phyloP scores from a whole-genome alignment of 37 sponge, comb jelly and placozoan species.

The Cliona cf. orientalis region DNA sequence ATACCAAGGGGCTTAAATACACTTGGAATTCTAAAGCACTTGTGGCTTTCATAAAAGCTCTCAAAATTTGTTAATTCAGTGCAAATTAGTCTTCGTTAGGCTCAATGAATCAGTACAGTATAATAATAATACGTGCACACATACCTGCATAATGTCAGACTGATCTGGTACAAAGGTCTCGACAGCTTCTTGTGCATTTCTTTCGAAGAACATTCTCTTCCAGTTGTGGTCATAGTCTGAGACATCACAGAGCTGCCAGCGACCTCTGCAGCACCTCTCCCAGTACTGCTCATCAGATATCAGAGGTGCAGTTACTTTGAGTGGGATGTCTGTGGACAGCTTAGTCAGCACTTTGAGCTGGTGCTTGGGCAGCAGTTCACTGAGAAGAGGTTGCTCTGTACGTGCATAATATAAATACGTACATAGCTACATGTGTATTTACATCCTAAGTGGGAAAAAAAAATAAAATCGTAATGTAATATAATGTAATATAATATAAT shows the following conservation, averaged over 20 bases:
- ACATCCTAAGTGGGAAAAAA: no score
- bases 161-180: slow-evolving; percentile 86
- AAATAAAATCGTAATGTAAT: no score
- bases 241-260: slow-evolving; percentile 90
- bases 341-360: slow-evolving; percentile 66
- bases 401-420: no score
- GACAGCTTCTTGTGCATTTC: slow-evolving; percentile 78
- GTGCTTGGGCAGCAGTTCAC: slow-evolving; percentile 80
- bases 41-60: no score
- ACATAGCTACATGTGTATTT: no score
- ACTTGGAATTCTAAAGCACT: no score
- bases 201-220: slow-evolving; percentile 97
- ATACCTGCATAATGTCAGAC: slow-evolving; percentile 53
- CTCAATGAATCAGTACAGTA: not conserved
- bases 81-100: not conserved
- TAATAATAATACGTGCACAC: slow-evolving; percentile 14
- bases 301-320: slow-evolving; percentile 83
- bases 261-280: slow-evolving; percentile 82
- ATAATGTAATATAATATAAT: not conserved
- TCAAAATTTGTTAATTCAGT: no score
- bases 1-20: no score
- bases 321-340: slow-evolving; percentile 74
- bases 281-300: slow-evolving; percentile 89
- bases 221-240: slow-evolving; percentile 71
- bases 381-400: slow-evolving; percentile 85